Base-by-base conservation (phyloP, 2,888 invertebrate genomes). In the Muscina levida region DNA sequence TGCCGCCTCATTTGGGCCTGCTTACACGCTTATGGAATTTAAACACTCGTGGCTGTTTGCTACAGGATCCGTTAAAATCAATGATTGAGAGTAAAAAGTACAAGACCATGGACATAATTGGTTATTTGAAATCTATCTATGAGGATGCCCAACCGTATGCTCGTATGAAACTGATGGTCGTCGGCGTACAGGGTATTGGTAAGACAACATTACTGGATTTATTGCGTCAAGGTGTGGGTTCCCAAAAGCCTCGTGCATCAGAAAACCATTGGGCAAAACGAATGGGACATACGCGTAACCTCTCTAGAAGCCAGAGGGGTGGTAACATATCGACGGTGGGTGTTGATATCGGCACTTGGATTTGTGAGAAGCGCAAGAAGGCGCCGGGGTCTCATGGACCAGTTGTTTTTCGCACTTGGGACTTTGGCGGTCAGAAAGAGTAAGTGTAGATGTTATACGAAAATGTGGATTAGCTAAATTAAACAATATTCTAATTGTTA, bases 381-480 rank as follows among this genome's bases (percentile, higher is more conserved):
- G 94, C 96, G 1, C 93, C 93, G 44, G 93, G 94, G 0, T 93
- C 93, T 0, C 93, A 94, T 86, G 96, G 96, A 0, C 95, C 97
- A 0, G 95, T 98, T 70, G 95, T 96, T 26, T 97, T 97, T 91
- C 92, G 98, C 71, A 99, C 99, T 0, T 99, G 99, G 99, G 99
- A 99, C 91, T 99, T 99, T 91, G 98, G 98, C 3, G 99, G 99
- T 0, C 99, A 98, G 91, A 95, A 95, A 88, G 99, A 99, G 93
- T 94, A 85, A 91, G 92, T 90, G n/a, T n/a, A n/a, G n/a, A 56
- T 31, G 11, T 70, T 8, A 17, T 3, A 57, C 15, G 19, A 3
- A n/a, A n/a, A n/a, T n/a, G n/a, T n/a, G n/a, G n/a, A n/a, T n/a
- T n/a, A n/a, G n/a, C n/a, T n/a, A n/a, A n/a, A n/a, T n/a, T n/a